A percentile compares a stretch with the other conserved stretches of the same genome.
Conservation (phyloP, 2,888 invertebrate genomes). For the Clostera curtula region DNA sequence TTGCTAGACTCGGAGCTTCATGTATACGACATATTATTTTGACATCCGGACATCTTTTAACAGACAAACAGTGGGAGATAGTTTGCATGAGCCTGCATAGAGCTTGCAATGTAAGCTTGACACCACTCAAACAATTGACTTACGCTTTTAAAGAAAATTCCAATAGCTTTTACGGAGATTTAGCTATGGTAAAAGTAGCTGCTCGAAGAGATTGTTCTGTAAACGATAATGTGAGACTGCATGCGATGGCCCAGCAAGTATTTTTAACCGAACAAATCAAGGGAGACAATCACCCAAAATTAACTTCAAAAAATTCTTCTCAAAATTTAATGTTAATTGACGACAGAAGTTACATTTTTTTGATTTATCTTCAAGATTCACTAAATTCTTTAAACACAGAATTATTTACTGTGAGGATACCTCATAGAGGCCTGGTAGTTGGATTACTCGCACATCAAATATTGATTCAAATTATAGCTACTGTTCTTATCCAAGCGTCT, state of each 20-base stretch:
- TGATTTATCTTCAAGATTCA: slow-evolving; percentile 86
- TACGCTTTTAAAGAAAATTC: slow-evolving; percentile 93
- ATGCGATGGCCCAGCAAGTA: slow-evolving; percentile 93
- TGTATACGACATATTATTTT: slow-evolving; percentile 91
- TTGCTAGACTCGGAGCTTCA: slow-evolving; percentile 93
- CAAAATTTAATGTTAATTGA: slow-evolving; percentile 77
- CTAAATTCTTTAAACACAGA: slow-evolving; percentile 83
- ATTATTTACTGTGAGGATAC: slow-evolving; percentile 87
- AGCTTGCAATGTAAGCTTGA: slow-evolving; percentile 90
- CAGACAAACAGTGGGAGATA: slow-evolving; percentile 90
- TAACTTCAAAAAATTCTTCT: slow-evolving; percentile 48
- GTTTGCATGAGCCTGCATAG: slow-evolving; percentile 87
- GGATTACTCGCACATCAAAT: slow-evolving; percentile 94
- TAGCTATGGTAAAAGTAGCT: slow-evolving; percentile 94
- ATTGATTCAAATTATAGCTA: slow-evolving; percentile 92
- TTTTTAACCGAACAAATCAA: slow-evolving; percentile 76
- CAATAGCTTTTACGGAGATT: slow-evolving; percentile 95
- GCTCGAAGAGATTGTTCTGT: slow-evolving; percentile 90
- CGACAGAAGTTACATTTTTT: slow-evolving; percentile 91
- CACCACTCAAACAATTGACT: slow-evolving; percentile 90
- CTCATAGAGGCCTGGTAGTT: slow-evolving; percentile 90
- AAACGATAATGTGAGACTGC: slow-evolving; percentile 88
- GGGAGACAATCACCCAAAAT: slow-evolving; percentile 47
- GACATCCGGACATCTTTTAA: slow-evolving; percentile 87
- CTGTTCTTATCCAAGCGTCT: slow-evolving; percentile 85